Percentiles rank a stretch among this genome's conserved stretches.
Conservation (phyloP, 2,888 invertebrate species). For the Acleris literana region DNA sequence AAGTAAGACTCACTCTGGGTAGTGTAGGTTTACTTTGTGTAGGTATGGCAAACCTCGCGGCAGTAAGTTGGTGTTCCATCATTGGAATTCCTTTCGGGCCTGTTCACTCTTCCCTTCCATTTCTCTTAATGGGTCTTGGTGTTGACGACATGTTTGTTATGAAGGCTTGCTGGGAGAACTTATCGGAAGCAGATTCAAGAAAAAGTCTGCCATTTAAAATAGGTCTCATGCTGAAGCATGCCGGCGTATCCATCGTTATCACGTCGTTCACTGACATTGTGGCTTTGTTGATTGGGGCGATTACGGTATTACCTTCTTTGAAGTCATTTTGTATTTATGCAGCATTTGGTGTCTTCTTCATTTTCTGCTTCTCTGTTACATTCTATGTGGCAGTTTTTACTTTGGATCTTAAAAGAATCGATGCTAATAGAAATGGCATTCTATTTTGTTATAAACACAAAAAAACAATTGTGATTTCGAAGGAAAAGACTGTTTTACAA, state of each 20-base stretch:
- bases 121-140: conserved; percentile 91
- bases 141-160: conserved; percentile 95
- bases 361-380: conserved; percentile 90
- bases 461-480: conserved; percentile 75
- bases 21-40: conserved; percentile 88
- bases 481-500: conserved; percentile 84
- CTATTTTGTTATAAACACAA: conserved; percentile 87
- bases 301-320: conserved; percentile 91
- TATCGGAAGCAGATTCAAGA: conserved; percentile 77
- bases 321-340: conserved; percentile 93
- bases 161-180: conserved; percentile 89
- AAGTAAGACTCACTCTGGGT: conserved; percentile 87
- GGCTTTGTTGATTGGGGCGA: conserved; percentile 90
- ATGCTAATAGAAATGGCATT: conserved; percentile 85
- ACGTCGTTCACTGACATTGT: conserved; percentile 92
- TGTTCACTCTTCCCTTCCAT: conserved; percentile 91
- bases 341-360: conserved; percentile 89
- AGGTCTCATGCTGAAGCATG: conserved; percentile 89
- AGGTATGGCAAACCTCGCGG: conserved; percentile 88
- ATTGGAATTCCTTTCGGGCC: conserved; percentile 90
- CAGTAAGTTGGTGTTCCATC: conserved; percentile 88
- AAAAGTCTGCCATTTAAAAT: conserved; percentile 85
- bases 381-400: conserved; percentile 91
- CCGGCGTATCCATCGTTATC: conserved; percentile 92
- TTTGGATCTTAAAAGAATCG: conserved; percentile 86